A percentile compares a stretch with the other conserved stretches of the same genome.
These are phyloP conservation scores for Melinopterus prodromus DNA, from an alignment of 2,888 invertebrate species.

Conservation along the genomic window DNA sequence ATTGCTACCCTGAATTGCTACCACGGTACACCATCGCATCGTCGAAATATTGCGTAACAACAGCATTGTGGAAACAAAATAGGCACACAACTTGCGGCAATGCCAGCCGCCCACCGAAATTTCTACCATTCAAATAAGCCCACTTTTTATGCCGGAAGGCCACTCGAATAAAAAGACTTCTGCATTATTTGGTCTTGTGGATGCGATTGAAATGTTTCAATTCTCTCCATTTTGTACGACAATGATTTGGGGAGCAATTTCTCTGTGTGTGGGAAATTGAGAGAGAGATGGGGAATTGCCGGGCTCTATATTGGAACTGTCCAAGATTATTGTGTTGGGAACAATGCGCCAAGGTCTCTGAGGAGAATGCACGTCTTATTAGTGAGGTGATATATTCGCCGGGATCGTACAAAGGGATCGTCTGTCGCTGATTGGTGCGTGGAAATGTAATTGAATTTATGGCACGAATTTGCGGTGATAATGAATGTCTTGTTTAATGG, in stretches of 20 bases:
- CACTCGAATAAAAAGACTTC: background rate
- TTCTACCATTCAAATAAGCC: background rate
- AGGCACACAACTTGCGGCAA: background rate
- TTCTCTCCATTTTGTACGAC: background rate
- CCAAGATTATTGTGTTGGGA: background rate
- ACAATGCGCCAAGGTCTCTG: background rate
- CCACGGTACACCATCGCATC: background rate
- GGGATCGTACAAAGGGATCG: background rate
- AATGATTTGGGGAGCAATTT: background rate
- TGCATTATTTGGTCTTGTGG: background rate
- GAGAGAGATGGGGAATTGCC: background rate
- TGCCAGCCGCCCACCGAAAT: background rate
- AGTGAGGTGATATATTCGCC: background rate
- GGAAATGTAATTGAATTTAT: constrained; percentile 4
- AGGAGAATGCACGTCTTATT: background rate
- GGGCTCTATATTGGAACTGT: background rate
- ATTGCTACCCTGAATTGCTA: background rate
- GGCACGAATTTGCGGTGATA: background rate
- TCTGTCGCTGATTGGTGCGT: background rate
- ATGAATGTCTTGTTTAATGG: background rate
- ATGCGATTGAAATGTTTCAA: background rate
- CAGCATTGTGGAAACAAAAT: background rate
- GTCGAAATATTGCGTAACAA: background rate
- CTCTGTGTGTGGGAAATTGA: background rate
- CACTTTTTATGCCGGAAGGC: background rate